Base-by-base conservation (phyloP, 2,888 invertebrate genomes). In the Resseliella maxima region DNA sequence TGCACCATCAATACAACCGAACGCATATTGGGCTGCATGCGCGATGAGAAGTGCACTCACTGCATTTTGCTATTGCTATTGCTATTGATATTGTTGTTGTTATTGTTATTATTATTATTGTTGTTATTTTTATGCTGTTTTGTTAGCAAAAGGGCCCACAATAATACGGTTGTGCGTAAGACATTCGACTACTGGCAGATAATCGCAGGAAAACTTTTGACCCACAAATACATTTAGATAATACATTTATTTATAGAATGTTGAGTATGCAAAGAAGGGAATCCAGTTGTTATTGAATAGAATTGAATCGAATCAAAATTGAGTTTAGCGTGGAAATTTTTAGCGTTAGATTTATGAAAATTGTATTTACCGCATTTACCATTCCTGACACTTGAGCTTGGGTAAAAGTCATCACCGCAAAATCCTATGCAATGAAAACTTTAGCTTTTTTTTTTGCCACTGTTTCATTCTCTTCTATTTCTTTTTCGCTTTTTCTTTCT, bases 191-290 rank as follows among this genome's bases (percentile, higher is more conserved):
- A 72, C 72, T 15, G 72, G 31, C 35, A 31, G 10, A 72, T 72
- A 72, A 72, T 72, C 72, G n/a, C 72, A 72, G 72, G 72, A 72
- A 72, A 72, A 72, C 72, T 72, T 72, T 72, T 72, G 72, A 72
- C 72, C 72, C 72, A 72, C 35, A 31, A 72, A 72, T 72, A 72
- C 72, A 72, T 72, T 31, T 15, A 72, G 72, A n/a, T 3, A 10
- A 6, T 6, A 24, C 50, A 15, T 59, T 24, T 24, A 59, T 8
- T 59, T 59, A 24, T 50, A 10, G 24, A 59, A 59, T 24, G 59
- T 6, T n/a, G 15, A 31, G 12, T 15, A 31, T 24, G 59, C 1
- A n/a, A 59, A 27, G 5, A 24, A 24, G 59, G 12, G 59, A 59
- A 18, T 50, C 15, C 2, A 18, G 10, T 50, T 2, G 41, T 8